Evolutionary conservation across 2,888 invertebrate species (phyloP), one percentile per base, ranked within the genome.

Genomic region (Cetonia aurata): DNA sequence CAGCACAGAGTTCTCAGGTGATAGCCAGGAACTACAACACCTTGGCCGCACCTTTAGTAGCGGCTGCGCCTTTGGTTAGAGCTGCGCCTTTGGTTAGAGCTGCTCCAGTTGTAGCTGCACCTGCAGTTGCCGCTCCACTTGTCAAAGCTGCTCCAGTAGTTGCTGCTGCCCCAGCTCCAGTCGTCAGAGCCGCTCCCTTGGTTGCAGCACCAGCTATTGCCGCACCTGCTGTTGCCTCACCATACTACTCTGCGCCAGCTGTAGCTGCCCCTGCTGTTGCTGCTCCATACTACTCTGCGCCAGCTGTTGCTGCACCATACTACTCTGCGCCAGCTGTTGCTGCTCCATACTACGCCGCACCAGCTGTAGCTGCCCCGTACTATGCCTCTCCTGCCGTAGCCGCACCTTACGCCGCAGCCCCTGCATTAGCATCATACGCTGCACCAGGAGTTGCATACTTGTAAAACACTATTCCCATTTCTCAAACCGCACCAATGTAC

Each of bases 1-100:
- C 91, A 0, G 89, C 91, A 0, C 87, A 88, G 77, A 90, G 91
- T 82, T 89, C 89, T 10, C 90, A 91, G 81, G 89, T 89, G 71
- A 82, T 90, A 76, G 86, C 90, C 19, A 86, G 90, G 75, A 89
- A 90, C 80, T 87, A 88, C 84, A 89, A 91, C 76, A 87, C 88
- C 0, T 82, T 89, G 9, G 88, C 87, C 6, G 86, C 89, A 31
- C 79, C 79, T 6, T 42, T 79, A 6, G 75, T 78, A 8, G 77
- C 78, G 6, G 75, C 77, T 48, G 76, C 76, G 33, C 73, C 75
- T 4, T 65, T 73, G 17, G 72, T 71, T 17, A 4, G 86, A 86
- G 10, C 74, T 85, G 31, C 85, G 46, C 70, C 69, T 9, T 74
- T 75, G 10, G 79, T 81, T 8, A 81, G 83, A 12, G 73, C 75